Percentiles rank a stretch among this genome's conserved stretches.
Conservation (phyloP, 2,888 invertebrate species). For the Polymixis flavicincta region DNA sequence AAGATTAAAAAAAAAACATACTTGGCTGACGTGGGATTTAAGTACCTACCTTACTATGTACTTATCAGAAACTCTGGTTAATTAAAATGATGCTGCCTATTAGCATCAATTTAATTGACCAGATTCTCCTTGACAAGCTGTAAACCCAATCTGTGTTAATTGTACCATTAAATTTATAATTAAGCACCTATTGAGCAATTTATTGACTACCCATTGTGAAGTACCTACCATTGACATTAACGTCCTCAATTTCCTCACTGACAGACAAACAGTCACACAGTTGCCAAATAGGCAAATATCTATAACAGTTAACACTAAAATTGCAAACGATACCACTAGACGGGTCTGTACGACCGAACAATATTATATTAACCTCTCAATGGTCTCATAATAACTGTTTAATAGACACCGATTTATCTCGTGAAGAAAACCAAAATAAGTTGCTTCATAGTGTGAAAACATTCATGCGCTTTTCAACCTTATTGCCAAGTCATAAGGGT, state of each 20-base stretch:
- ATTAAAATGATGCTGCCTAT: constrained; percentile 1
- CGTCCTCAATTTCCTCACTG: constrained; percentile 52
- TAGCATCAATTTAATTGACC: no score
- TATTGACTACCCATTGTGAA: constrained; percentile 32
- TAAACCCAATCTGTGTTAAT: constrained; percentile 34
- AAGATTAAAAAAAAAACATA: background rate
- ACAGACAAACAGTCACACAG: constrained; percentile 50
- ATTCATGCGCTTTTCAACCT: constrained; percentile 46
- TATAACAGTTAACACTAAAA: constrained; percentile 67
- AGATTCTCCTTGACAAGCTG: background rate
- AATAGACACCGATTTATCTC: constrained; percentile 88
- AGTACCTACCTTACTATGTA: background rate
- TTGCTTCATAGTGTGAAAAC: constrained; percentile 16
- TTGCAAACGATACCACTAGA: constrained; percentile 71
- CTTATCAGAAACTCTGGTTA: background rate
- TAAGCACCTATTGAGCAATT: constrained; percentile 43
- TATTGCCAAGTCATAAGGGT: constrained; percentile 44
- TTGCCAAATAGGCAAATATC: constrained; percentile 59
- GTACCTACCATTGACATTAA: constrained; percentile 52
- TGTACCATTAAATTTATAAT: constrained; percentile 46
- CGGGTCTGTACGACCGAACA: constrained; percentile 75
- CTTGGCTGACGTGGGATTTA: background rate
- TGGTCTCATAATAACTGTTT: constrained; percentile 87
- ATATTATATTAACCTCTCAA: constrained; percentile 89
- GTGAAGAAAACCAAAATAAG: constrained; percentile 63